Percentiles rank a stretch among this genome's conserved stretches.
Conservation (phyloP, 2,888 invertebrate genomes). For the Encarsia formosa region DNA sequence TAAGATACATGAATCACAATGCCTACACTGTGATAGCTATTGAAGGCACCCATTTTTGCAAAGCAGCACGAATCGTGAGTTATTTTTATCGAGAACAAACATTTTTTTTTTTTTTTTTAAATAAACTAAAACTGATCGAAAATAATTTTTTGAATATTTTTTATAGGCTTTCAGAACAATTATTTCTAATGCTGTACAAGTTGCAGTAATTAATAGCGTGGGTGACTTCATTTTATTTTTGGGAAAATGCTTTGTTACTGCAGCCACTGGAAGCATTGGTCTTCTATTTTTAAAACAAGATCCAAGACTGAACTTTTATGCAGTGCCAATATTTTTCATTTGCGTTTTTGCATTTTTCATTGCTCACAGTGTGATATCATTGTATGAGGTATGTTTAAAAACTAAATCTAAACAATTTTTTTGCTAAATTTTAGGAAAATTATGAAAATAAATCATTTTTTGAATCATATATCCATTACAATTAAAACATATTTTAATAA, state of each 20-base stretch:
- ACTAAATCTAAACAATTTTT: neutral
- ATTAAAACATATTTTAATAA: too few species aligned
- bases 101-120: neutral
- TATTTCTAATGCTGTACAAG: slow-evolving; percentile 77
- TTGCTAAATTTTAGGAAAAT: neutral
- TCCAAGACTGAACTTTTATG: slow-evolving; percentile 73
- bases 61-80: slow-evolving; percentile 80
- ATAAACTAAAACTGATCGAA: slow-evolving; percentile 3
- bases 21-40: slow-evolving; percentile 93
- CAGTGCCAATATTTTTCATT: slow-evolving; percentile 79
- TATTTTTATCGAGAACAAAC: neutral
- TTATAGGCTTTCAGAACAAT: slow-evolving; percentile 81
- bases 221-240: slow-evolving; percentile 91
- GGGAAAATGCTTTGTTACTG: slow-evolving; percentile 79
- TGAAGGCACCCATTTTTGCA: slow-evolving; percentile 85
- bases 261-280: slow-evolving; percentile 75
- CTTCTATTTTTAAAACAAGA: slow-evolving; percentile 72
- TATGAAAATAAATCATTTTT: neutral
- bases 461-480: too few species aligned
- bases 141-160: slow-evolving; percentile 6
- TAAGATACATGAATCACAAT: slow-evolving; percentile 89
- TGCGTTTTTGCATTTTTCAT: slow-evolving; percentile 87
- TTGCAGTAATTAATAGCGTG: slow-evolving; percentile 87
- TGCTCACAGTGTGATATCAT: slow-evolving; percentile 86
- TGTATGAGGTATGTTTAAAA: slow-evolving; percentile 74